Evolutionary conservation across 2,888 invertebrate species (phyloP).

Genomic region (Caenorhabditis drosophilae): DNA sequence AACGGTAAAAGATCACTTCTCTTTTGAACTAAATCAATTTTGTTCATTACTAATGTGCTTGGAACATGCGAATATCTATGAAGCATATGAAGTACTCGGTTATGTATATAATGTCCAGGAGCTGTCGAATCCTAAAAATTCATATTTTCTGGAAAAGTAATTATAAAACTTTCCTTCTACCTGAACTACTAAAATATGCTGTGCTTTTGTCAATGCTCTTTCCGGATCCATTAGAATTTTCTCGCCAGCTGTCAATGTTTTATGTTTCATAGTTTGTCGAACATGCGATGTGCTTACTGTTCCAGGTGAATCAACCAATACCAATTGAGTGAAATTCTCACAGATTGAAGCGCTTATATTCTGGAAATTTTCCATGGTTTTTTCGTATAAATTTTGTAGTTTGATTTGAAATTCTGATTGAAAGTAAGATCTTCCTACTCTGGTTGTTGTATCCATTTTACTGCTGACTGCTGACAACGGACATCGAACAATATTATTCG

Average conservation of each 20-base stretch:
- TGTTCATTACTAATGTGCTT: conserved; percentile 85
- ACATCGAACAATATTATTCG: conserved; percentile 81
- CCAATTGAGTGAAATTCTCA: conserved; percentile 78
- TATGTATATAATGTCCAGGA: conserved; percentile 65
- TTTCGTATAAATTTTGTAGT: background rate
- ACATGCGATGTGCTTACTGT: conserved; percentile 74
- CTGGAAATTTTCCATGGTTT: conserved; percentile 24
- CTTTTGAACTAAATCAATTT: conserved; percentile 75
- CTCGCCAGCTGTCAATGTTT: conserved; percentile 20
- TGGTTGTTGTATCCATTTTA: conserved; percentile 79
- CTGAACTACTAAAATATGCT: conserved; percentile 66
- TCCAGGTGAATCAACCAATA: conserved; percentile 91
- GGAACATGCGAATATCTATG: conserved; percentile 67
- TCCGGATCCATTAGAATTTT: conserved; percentile 64
- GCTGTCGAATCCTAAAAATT: conserved; percentile 65
- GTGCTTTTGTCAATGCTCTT: conserved; percentile 56
- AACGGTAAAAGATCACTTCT: conserved; percentile 80
- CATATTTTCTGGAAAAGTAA: background rate
- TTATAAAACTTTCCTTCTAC: conserved; percentile 17
- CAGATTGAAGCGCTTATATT: conserved; percentile 48
- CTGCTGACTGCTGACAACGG: conserved; percentile 88
- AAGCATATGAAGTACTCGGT: conserved; percentile 64
- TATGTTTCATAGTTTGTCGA: conserved; percentile 47
- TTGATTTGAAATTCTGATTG: background rate
- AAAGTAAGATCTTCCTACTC: conserved; percentile 38